Conservation (phyloP, 1,140 invertebrate genomes). For the Drosophila mauritiana region DNA sequence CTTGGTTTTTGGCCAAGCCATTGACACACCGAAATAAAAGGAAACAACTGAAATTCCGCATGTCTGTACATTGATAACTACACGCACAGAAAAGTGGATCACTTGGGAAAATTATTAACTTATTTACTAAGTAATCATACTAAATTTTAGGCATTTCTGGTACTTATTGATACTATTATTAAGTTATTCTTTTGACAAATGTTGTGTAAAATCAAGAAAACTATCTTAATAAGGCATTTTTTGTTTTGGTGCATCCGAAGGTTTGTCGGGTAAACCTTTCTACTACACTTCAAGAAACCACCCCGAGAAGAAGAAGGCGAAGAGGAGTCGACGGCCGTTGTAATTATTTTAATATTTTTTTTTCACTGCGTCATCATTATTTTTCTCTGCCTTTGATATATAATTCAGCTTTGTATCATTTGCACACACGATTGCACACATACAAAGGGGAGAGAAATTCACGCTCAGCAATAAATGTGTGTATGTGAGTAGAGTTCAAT, state of each 20-base stretch:
- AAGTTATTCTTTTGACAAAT: too few relatives aligned
- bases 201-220: too few relatives aligned
- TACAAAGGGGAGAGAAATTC: constrained; percentile 47
- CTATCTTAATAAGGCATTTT: background rate
- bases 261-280: constrained; percentile 70
- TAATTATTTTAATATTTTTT: constrained; percentile 80
- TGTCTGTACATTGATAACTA: constrained; percentile 23
- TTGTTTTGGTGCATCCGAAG: constrained; percentile 1
- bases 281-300: constrained; percentile 75
- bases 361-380: constrained; percentile 82
- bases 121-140: too few relatives aligned
- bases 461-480: constrained; percentile 45
- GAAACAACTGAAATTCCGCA: constrained; percentile 38
- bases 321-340: constrained; percentile 69
- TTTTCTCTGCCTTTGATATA: constrained; percentile 82
- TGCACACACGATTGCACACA: constrained; percentile 76
- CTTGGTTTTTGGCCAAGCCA: constrained; percentile 63
- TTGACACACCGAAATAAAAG: constrained; percentile 46
- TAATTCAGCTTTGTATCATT: constrained; percentile 82
- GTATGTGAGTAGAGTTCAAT: constrained; percentile 68
- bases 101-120: background rate
- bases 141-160: too few relatives aligned
- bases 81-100: background rate
- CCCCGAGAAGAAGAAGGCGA: constrained; percentile 33
- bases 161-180: too few relatives aligned